Evolutionary conservation across 2,888 invertebrate species (phyloP).

Genomic region (Tenthredo distinguenda): DNA sequence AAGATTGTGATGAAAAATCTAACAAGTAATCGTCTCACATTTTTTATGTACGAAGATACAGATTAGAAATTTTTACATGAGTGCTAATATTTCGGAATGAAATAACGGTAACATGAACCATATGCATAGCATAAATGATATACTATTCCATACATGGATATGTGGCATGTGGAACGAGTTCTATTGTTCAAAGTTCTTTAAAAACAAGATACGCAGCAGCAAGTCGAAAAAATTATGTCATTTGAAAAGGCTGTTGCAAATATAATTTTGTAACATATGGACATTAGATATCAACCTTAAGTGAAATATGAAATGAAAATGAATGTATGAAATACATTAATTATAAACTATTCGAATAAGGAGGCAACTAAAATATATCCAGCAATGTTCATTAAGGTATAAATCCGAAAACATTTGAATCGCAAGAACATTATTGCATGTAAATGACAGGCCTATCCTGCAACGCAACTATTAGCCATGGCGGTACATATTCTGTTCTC

Average conservation of each 20-base stretch:
- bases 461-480: not conserved
- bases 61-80: no score
- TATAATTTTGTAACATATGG: not conserved
- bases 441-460: not conserved
- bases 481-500: constrained; percentile 10
- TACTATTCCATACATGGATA: no score
- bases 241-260: not conserved
- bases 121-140: no score
- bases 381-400: not conserved
- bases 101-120: no score
- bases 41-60: no score
- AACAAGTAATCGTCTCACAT: no score
- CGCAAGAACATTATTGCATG: not conserved
- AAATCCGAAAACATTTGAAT: not conserved
- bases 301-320: not conserved
- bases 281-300: not conserved
- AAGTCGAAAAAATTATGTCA: no score
- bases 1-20: no score
- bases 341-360: not conserved
- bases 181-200: no score
- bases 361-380: constrained; percentile 4
- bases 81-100: no score
- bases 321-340: not conserved
- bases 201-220: no score
- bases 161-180: no score